phyloP scores from a whole-genome alignment of 2,113 vertebrate genomes.

The Promerops cafer region DNA sequence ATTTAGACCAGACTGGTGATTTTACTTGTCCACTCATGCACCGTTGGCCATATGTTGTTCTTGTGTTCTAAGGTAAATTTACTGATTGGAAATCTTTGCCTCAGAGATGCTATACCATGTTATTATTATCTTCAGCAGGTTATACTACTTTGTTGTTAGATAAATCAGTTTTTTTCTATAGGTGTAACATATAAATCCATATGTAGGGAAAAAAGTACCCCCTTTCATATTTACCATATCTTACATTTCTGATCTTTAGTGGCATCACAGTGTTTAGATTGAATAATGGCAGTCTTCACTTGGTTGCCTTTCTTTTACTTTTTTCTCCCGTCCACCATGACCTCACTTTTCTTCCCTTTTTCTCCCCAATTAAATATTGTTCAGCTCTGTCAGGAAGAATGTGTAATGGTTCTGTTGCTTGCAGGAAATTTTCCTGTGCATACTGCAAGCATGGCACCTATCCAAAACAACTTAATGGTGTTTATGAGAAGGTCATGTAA shows the following conservation, averaged over 20 bases:
- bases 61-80: neutral
- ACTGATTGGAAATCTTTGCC: neutral
- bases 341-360: slow-evolving; percentile 30
- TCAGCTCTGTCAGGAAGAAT: slow-evolving; percentile 37
- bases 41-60: neutral
- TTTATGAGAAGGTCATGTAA: slow-evolving; percentile 60
- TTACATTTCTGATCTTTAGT: neutral
- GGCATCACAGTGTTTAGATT: neutral
- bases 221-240: neutral
- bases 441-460: neutral
- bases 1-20: neutral
- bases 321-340: neutral
- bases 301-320: neutral
- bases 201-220: neutral
- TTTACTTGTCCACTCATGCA: neutral
- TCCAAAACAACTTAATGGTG: slow-evolving; percentile 33
- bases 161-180: neutral
- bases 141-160: neutral
- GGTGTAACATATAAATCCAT: neutral
- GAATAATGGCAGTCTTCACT: neutral
- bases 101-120: neutral
- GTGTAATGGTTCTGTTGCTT: slow-evolving; percentile 38
- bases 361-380: slow-evolving; percentile 7
- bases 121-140: neutral
- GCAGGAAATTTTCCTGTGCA: slow-evolving; percentile 19